Evolutionary conservation across 1,140 invertebrate genomes (phyloP).

Genomic region (Drosophila bocki): DNA sequence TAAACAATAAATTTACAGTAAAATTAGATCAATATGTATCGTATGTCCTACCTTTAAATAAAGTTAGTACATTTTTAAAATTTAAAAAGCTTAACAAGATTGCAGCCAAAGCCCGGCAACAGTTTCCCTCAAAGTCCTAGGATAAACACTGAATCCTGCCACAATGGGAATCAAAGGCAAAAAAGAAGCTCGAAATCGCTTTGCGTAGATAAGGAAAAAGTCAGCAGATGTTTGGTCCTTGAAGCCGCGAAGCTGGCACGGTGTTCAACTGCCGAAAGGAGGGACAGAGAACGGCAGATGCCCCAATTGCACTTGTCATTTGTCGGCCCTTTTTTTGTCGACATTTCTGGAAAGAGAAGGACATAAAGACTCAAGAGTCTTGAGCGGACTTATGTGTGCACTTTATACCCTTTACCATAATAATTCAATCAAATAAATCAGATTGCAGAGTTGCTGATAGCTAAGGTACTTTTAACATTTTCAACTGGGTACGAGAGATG

Average conservation of each 20-base stretch:
- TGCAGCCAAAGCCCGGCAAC: neutral
- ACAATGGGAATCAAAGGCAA: slow-evolving; percentile 52
- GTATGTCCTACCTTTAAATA: neutral
- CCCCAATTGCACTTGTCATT: slow-evolving; percentile 71
- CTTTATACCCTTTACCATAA: neutral
- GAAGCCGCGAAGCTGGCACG: slow-evolving; percentile 16
- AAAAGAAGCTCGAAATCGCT: slow-evolving; percentile 58
- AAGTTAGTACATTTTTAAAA: too few relatives aligned
- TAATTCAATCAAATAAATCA: slow-evolving; percentile 2
- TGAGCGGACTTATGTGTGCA: neutral
- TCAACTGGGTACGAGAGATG: neutral
- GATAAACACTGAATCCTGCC: slow-evolving; percentile 3
- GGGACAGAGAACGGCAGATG: slow-evolving; percentile 47
- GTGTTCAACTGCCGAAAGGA: slow-evolving; percentile 64
- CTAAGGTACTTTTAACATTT: neutral
- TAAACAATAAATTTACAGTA: neutral
- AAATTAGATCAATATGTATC: neutral
- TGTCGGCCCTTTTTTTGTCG: slow-evolving; percentile 41
- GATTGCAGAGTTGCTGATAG: neutral
- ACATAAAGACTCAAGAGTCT: neutral
- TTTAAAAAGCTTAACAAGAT: neutral
- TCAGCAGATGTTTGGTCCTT: slow-evolving; percentile 49
- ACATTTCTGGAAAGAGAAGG: slow-evolving; percentile 5
- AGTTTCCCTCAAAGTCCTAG: neutral
- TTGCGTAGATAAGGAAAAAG: slow-evolving; percentile 65